Percentiles rank a stretch among this genome's conserved stretches.
phyloP scores from a whole-genome alignment of 2,888 invertebrate genomes.

The Norana najaformis region DNA sequence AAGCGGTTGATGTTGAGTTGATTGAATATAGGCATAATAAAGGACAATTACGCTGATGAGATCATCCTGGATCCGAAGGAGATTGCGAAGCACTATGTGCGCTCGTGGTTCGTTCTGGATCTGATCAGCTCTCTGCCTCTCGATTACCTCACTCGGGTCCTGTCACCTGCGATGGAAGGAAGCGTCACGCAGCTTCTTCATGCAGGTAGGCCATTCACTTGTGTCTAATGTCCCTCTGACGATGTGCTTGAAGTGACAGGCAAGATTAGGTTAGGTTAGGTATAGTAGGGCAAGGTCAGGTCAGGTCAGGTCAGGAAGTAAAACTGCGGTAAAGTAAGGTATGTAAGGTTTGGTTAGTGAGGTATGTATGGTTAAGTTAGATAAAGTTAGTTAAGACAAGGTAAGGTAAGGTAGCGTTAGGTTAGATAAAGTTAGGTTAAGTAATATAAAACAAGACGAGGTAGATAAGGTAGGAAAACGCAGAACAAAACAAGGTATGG shows the following conservation, averaged over 20 bases:
- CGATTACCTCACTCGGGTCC: constrained; percentile 32
- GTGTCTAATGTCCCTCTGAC: not conserved
- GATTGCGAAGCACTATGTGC: constrained; percentile 15
- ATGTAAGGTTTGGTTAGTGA: too few relatives aligned
- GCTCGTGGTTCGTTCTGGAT: constrained; percentile 24
- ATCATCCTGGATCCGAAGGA: constrained; percentile 20
- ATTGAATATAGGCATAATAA: constrained; percentile 26
- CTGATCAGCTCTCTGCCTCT: constrained; percentile 32
- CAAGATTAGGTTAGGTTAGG: not conserved
- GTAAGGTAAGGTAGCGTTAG: not conserved
- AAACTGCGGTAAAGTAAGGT: too few relatives aligned
- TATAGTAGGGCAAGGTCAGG: not conserved
- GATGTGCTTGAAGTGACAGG: not conserved
- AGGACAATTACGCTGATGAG: constrained; percentile 25
- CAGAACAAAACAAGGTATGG: too few relatives aligned
- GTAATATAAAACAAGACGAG: too few relatives aligned
- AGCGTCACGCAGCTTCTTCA: constrained; percentile 21
- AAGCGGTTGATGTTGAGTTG: not conserved
- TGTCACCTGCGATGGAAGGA: constrained; percentile 17
- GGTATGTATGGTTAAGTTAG: too few relatives aligned
- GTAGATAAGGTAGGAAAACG: too few relatives aligned
- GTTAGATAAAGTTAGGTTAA: not conserved
- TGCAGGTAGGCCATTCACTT: constrained; percentile 9
- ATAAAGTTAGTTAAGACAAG: not conserved
- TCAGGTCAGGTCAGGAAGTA: too few relatives aligned